These are phyloP conservation scores for Alosa sapidissima DNA, from an alignment of 2,797 vertebrate genomes.

Conservation along the genomic window DNA sequence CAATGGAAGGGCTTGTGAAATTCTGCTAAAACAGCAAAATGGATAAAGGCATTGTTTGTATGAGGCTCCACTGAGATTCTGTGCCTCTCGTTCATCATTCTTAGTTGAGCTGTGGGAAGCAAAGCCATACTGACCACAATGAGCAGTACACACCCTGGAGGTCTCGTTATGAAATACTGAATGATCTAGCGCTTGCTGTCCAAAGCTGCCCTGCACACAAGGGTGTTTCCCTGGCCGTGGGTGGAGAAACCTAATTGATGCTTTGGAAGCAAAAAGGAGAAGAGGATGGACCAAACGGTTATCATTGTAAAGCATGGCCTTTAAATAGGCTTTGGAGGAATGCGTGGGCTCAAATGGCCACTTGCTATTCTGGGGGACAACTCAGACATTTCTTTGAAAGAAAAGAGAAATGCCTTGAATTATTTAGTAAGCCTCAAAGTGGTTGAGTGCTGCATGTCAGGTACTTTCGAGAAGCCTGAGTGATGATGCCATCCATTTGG, in stretches of 20 bases:
- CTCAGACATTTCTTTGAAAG: conserved; percentile 16
- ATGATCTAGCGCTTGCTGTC: background rate
- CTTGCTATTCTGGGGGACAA: background rate
- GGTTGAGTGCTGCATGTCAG: conserved; percentile 15
- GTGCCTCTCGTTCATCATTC: background rate
- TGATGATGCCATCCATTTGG: conserved; percentile 6
- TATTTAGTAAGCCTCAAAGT: conserved; percentile 13
- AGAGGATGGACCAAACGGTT: background rate
- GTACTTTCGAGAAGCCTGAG: background rate
- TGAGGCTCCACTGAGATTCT: background rate
- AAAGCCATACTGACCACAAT: background rate
- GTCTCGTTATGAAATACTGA: background rate
- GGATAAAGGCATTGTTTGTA: background rate
- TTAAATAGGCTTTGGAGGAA: conserved; percentile 6
- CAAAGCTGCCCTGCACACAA: background rate
- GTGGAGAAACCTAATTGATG: conserved; percentile 9
- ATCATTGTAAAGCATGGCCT: background rate
- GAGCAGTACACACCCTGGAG: background rate
- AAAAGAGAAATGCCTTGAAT: conserved; percentile 24
- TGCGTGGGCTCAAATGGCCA: conserved; percentile 4
- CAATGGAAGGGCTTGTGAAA: background rate
- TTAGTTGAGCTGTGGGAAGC: background rate
- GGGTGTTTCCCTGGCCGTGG: conserved; percentile 21
- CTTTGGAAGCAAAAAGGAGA: background rate
- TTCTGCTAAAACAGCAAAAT: background rate